Conservation (phyloP, 1,140 invertebrate species). For the Glossosoma conforme region DNA sequence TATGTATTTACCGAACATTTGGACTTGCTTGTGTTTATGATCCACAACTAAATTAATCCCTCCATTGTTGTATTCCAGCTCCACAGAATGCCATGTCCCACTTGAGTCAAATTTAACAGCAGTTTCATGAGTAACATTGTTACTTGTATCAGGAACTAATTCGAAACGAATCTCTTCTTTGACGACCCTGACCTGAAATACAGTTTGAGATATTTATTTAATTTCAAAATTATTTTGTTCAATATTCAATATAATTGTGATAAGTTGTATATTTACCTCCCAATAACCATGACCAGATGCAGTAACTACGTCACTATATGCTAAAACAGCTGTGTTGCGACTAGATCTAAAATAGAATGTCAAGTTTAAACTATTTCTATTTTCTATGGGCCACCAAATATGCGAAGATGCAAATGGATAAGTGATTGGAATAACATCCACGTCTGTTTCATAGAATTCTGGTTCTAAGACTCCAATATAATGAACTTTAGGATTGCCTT, state of each 20-base stretch:
- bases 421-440: conserved; percentile 85
- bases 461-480: conserved; percentile 76
- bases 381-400: conserved; percentile 76
- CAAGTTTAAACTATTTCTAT: conserved; percentile 65
- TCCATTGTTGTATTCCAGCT: conserved; percentile 69
- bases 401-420: conserved; percentile 86
- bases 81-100: conserved; percentile 72
- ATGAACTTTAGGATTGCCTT: conserved; percentile 76
- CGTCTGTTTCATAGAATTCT: conserved; percentile 76
- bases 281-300: conserved; percentile 72
- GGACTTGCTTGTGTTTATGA: conserved; percentile 63
- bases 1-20: conserved; percentile 52
- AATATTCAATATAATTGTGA: not conserved
- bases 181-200: conserved; percentile 62
- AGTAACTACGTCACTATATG: conserved; percentile 72
- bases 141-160: conserved; percentile 62
- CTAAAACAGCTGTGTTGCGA: conserved; percentile 74
- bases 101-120: conserved; percentile 71
- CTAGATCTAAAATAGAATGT: conserved; percentile 87
- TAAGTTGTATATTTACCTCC: conserved; percentile 63
- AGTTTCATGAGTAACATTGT: conserved; percentile 69
- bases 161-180: conserved; percentile 81
- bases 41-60: conserved; percentile 70
- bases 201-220: conserved; percentile 1
- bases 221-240: not conserved